phyloP scores from a whole-genome alignment of 2,888 invertebrate genomes.

The Eudemis profundana region DNA sequence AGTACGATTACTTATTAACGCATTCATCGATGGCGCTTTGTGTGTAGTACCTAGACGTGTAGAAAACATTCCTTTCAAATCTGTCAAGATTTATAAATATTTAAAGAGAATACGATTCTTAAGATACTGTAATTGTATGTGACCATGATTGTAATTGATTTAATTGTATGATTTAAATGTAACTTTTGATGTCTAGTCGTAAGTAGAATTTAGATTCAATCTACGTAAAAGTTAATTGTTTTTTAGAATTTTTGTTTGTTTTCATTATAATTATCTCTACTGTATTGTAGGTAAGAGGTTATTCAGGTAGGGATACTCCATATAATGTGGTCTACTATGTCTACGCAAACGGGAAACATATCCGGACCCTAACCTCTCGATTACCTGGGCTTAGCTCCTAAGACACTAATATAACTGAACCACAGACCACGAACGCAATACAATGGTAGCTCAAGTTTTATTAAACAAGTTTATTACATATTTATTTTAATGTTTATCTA shows the following conservation, averaged over 20 bases:
- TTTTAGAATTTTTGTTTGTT: not conserved
- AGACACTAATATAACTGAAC: not conserved
- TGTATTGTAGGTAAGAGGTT: not conserved
- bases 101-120: conserved; percentile 36
- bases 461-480: not conserved
- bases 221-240: conserved; percentile 30
- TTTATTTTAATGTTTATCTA: not conserved
- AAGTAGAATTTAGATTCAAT: conserved; percentile 47
- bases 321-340: conserved; percentile 10
- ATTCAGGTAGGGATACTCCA: not conserved
- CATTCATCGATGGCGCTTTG: conserved; percentile 45
- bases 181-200: conserved; percentile 58
- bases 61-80: conserved; percentile 62
- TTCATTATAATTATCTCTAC: not conserved
- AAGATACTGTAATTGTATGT: conserved; percentile 37
- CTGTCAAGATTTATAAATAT: conserved; percentile 39
- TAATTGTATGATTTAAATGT: conserved; percentile 45
- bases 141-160: conserved; percentile 36
- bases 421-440: not conserved
- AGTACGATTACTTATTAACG: conserved; percentile 41
- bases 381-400: conserved; percentile 8
- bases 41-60: conserved; percentile 50
- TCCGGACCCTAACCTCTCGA: not conserved
- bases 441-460: conserved; percentile 21
- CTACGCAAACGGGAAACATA: not conserved